Percentiles rank a stretch among this genome's conserved stretches.
These are phyloP conservation scores for Atractosteus spatula DNA, from an alignment of 2,113 vertebrate genomes.

Conservation along the genomic window DNA sequence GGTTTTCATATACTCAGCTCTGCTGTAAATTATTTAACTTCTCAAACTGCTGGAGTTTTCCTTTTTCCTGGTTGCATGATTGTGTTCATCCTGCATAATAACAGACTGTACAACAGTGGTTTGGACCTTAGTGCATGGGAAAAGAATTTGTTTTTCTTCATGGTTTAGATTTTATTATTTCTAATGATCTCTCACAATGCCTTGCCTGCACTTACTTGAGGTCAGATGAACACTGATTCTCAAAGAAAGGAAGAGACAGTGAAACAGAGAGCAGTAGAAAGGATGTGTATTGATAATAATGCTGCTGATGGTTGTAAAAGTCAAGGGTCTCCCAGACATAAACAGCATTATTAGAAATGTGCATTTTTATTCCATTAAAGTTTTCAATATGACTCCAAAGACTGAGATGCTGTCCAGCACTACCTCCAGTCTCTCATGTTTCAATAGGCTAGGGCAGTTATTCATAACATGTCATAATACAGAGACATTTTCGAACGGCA, in stretches of 20 bases:
- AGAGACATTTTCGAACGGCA: too few species aligned
- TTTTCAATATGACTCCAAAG: too few species aligned
- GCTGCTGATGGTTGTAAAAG: neutral
- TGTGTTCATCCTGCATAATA: slow-evolving; percentile 33
- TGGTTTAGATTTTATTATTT: neutral
- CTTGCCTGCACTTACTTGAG: neutral
- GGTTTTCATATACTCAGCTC: slow-evolving; percentile 23
- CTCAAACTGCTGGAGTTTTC: slow-evolving; percentile 21
- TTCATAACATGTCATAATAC: too few species aligned
- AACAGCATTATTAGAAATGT: too few species aligned
- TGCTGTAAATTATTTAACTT: neutral
- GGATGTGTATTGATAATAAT: neutral
- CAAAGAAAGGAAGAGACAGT: neutral
- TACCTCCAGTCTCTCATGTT: too few species aligned
- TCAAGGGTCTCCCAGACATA: too few species aligned
- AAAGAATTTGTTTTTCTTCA: neutral
- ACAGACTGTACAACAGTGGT: slow-evolving; percentile 38
- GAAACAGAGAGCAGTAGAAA: neutral
- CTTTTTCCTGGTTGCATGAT: slow-evolving; percentile 26
- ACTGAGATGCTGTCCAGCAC: too few species aligned
- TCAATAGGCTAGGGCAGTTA: too few species aligned
- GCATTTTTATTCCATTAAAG: too few species aligned
- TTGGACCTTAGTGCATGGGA: neutral
- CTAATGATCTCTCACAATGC: neutral
- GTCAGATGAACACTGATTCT: neutral